Evolutionary conservation across 1,140 invertebrate genomes (phyloP).

Genomic region (Ceratosolen fusciceps): DNA sequence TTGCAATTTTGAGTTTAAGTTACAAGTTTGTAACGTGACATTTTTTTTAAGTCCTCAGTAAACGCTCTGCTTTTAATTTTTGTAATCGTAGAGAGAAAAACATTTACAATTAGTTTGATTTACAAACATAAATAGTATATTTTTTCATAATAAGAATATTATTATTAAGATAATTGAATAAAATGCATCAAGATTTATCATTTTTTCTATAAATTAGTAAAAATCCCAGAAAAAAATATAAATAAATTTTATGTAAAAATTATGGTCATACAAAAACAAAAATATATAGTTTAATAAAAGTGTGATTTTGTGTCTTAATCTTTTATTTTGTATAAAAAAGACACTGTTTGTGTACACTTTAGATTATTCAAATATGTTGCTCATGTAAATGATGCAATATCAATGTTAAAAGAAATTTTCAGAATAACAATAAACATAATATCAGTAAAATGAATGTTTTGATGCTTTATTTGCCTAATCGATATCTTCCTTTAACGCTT

Average conservation of each 20-base stretch:
- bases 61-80: slow-evolving; percentile 26
- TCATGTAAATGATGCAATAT: slow-evolving; percentile 36
- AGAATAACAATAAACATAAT: slow-evolving; percentile 28
- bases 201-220: neutral
- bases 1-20: slow-evolving; percentile 20
- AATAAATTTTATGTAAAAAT: slow-evolving; percentile 1
- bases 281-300: slow-evolving; percentile 7
- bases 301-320: slow-evolving; percentile 33
- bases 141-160: slow-evolving; percentile 15
- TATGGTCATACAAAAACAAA: neutral
- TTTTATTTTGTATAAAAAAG: slow-evolving; percentile 44
- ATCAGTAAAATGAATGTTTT: neutral
- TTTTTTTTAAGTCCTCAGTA: slow-evolving; percentile 10
- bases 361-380: slow-evolving; percentile 2
- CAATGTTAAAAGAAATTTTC: slow-evolving; percentile 28
- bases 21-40: slow-evolving; percentile 25
- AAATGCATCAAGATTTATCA: slow-evolving; percentile 1
- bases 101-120: slow-evolving; percentile 14
- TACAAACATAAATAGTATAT: slow-evolving; percentile 10
- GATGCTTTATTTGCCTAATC: neutral
- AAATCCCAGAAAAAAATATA: neutral
- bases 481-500: neutral
- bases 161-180: neutral
- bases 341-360: slow-evolving; percentile 1
- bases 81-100: slow-evolving; percentile 9